Percentiles rank a stretch among this genome's conserved stretches.
Evolutionary conservation across 2,113 vertebrate genomes (phyloP).

Genomic region (Pontoporia blainvillei): DNA sequence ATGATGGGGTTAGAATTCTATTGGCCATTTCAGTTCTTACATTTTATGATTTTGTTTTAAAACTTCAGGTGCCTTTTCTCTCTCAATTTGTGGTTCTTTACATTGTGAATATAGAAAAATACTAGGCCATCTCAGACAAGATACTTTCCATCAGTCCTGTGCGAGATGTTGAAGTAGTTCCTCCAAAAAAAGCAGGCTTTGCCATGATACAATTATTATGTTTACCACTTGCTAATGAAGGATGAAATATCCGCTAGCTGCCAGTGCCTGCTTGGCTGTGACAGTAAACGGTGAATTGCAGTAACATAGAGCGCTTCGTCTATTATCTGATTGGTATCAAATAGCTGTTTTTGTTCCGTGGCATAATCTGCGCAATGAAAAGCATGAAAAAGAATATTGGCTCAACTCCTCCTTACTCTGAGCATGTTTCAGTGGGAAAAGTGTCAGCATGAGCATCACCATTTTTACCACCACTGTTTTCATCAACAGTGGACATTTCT

Average conservation of each 20-base stretch:
- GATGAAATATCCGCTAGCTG: neutral
- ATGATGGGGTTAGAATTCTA: neutral
- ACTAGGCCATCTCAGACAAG: neutral
- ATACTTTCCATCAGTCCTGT: neutral
- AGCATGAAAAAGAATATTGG: neutral
- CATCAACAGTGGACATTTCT: neutral
- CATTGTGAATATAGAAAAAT: neutral
- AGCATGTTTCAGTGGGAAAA: neutral
- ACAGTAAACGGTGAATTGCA: neutral
- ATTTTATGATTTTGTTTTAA: neutral
- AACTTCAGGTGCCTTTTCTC: neutral
- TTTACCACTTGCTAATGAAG: neutral
- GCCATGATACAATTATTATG: neutral
- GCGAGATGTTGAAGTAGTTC: neutral
- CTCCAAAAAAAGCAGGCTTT: neutral
- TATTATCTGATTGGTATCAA: neutral
- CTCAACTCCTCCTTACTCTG: neutral
- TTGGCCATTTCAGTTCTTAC: neutral
- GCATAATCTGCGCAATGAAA: neutral
- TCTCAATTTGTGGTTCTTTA: neutral
- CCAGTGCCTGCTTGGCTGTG: neutral
- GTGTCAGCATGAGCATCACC: accelerated
- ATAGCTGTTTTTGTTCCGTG: neutral
- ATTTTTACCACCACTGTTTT: neutral
- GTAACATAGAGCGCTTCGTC: neutral